Evolutionary conservation across 2,888 invertebrate genomes (phyloP), one percentile per base, ranked within the genome.

Genomic region (Gibbula magus): DNA sequence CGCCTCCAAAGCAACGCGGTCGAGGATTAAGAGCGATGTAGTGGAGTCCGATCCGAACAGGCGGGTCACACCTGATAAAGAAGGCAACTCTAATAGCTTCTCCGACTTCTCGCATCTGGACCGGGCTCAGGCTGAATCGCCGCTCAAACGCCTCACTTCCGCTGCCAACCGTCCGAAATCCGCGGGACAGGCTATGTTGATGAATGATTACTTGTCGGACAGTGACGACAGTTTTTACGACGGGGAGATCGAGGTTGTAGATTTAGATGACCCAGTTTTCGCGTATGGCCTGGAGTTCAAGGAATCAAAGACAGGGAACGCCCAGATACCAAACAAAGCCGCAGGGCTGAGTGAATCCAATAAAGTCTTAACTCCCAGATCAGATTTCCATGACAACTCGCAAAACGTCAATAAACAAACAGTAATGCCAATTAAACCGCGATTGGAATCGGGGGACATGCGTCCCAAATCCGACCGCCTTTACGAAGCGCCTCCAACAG

Each of bases 221-320:
- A 70, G 70, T 10, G 70, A 70, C 13, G 70, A 70, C 20, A 70
- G 70, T 20, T 70, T 70, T 70, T 70, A 70, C 39, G 70, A 70
- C n/a, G 70, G 70, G 0, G 70, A 70, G 39, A 70, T 70, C 20
- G 70, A 70, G n/a, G n/a, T 70, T 0, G 70, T 70, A 5, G 70
- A 70, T 70, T 70, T 70, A 39, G 70, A 70, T 20, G 70, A 70
- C n/a, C 70, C 70, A 2, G 70, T 70, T 18, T 70, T 70, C 39
- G 70, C 70, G 2, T 70, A 70, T 39, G 70, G 35, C 10, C 32
- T 32, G 0, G 70, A 70, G 20, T 70, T 70, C 35, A 39, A 70
- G 39, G 25, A 25, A 20, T 25, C 61, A 16, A 61, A 61, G 5
- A n/a, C 70, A 7, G 35, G 70, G 20, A 35, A 35, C 35, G 32